Percentiles rank a stretch among this genome's conserved stretches.
Evolutionary conservation across 2,888 invertebrate genomes (phyloP).

Genomic region (Scaptomyza parva): DNA sequence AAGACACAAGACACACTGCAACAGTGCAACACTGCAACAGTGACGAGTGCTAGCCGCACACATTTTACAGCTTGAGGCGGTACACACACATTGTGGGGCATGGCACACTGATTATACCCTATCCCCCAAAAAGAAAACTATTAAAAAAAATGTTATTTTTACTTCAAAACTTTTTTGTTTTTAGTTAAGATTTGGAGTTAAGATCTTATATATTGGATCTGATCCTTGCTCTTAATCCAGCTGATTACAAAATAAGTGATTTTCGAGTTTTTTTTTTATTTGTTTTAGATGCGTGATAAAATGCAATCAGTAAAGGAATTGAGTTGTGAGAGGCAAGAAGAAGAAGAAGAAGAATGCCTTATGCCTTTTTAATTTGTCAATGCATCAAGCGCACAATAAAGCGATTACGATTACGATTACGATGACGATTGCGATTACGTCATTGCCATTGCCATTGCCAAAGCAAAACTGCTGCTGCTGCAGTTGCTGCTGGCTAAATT

Average conservation of each 20-base stretch:
- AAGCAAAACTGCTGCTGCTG: constrained; percentile 34
- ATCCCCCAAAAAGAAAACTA: neutral
- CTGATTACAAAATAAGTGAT: constrained; percentile 79
- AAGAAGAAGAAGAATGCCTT: constrained; percentile 29
- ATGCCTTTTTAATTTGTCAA: constrained; percentile 76
- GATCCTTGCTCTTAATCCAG: constrained; percentile 19
- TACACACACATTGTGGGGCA: constrained; percentile 17
- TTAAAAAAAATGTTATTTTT: neutral
- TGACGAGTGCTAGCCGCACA: constrained; percentile 48
- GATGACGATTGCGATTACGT: constrained; percentile 20
- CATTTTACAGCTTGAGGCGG: constrained; percentile 16
- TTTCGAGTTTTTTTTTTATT: constrained; percentile 41
- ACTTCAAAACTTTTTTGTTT: too few relatives aligned
- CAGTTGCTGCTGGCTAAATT: constrained; percentile 26
- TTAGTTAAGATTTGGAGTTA: too few relatives aligned
- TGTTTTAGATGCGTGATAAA: constrained; percentile 70
- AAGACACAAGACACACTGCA: constrained; percentile 18
- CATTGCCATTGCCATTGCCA: constrained; percentile 25
- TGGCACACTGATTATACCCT: constrained; percentile 13
- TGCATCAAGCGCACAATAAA: constrained; percentile 76
- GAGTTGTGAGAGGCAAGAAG: constrained; percentile 3
- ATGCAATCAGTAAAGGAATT: constrained; percentile 62
- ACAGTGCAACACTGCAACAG: too few relatives aligned
- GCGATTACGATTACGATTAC: constrained; percentile 57
- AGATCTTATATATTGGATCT: constrained; percentile 17